Evolutionary conservation across 1,140 invertebrate species (phyloP), one percentile per base, ranked within the genome.

Genomic region (Aleiodes sp.): DNA sequence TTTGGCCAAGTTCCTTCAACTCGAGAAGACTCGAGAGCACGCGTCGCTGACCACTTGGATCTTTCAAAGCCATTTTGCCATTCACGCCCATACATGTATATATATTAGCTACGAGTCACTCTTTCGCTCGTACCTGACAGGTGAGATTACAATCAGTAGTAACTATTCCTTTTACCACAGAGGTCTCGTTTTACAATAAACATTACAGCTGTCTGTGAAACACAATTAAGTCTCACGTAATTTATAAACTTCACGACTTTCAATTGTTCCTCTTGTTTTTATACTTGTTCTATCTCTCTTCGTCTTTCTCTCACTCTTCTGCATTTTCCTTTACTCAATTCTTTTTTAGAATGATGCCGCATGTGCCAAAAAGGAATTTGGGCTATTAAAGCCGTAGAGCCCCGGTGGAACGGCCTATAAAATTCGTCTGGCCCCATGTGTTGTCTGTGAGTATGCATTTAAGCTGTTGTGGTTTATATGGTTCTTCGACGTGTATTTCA

Each of bases 381-480:
- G 65, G 73, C 68, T 71, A 73, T 80, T 78, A 76, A 77, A 76
- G 73, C 61, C 43, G 75, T 79, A 82, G n/a, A 31, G 56, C 56
- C 56, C 79, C 78, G 77, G 76, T 77, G 70, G 82, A 84, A 84
- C 80, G 77, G 78, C 82, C 84, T 84, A 86, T 85, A 86, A 86
- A 86, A 84, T 85, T 85, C 82, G 83, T 84, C 84, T 84, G 83
- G 81, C 46, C 75, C 74, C 74, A 72, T 76, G 77, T 76, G 78
- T 82, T 81, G 84, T 84, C 82, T 82, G 81, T 76, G 77, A 78
- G 74, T 70, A 72, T 82, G 79, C 79, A 80, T 81, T 83, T n/a
- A n/a, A 84, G 81, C 75, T 69, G 70, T 78, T 79, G 78, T 78
- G 80, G 79, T 83, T 82, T 62, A 65, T 62, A 68, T 56, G 29